These are phyloP conservation scores for Myiagra hebetior DNA, from an alignment of 2,113 vertebrate species.

Conservation along the genomic window DNA sequence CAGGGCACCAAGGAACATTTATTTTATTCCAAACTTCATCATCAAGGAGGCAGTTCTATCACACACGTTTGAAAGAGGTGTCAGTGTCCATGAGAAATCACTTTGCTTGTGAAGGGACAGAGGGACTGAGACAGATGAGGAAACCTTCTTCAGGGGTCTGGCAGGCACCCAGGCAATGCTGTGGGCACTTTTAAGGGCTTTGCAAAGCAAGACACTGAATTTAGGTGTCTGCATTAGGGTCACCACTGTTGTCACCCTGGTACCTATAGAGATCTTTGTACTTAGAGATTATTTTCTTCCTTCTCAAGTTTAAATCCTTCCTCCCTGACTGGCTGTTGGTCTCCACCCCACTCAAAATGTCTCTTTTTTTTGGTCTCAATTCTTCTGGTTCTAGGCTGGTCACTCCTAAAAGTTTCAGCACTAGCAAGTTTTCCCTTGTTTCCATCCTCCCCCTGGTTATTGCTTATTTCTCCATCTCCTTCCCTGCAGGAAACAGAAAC, in stretches of 20 bases:
- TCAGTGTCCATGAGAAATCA: not conserved
- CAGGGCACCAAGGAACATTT: not conserved
- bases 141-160: not conserved
- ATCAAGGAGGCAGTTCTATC: not conserved
- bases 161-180: not conserved
- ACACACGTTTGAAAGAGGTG: fast-evolving
- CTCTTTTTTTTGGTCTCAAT: not conserved
- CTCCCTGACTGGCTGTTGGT: not conserved
- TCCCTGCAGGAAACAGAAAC: not conserved
- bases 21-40: not conserved
- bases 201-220: not conserved
- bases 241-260: not conserved
- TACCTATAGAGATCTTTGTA: not conserved
- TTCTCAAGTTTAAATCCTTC: not conserved
- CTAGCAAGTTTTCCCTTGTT: not conserved
- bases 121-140: not conserved
- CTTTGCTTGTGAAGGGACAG: not conserved
- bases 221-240: not conserved
- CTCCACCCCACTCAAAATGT: not conserved
- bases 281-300: not conserved
- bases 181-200: not conserved
- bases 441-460: not conserved
- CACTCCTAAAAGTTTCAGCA: not conserved
- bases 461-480: not conserved
- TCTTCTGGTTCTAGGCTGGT: not conserved